Base-by-base conservation (phyloP, 2,113 vertebrate species). In the Zosterops lateralis region DNA sequence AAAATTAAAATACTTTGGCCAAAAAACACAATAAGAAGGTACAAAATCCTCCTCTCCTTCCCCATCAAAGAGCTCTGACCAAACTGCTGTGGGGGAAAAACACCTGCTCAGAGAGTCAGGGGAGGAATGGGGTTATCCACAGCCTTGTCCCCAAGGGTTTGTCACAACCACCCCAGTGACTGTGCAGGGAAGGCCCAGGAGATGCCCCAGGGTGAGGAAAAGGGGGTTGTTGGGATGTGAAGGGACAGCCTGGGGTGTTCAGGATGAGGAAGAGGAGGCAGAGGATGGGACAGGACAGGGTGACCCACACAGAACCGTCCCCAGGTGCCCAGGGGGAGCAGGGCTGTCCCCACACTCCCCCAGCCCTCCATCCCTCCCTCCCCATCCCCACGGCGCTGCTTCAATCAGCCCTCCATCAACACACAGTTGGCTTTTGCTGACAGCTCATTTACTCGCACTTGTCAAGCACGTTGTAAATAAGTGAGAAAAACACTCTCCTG, bases 401-500 rank as follows among this genome's bases (percentile, higher is more conserved):
- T 64, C 90, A 73, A 86, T 92, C 92, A 93, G 34, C 83, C 82
- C 90, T 93, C 71, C 1, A 42, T 88, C 56, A 93, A 93, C 93
- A 93, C 83, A 0, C 75, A 3, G 68, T 77, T 90, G 36, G 93
- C 86, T 94, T 61, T 60, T 78, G 92, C 87, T 66, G 92, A 93
- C 95, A 96, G 93, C 91, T 92, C 95, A 74, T 95, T 96, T 94
- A 96, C 95, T 96, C 84, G 92, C 88, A 94, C 92, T 95, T 90
- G 92, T 95, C 95, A 86, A 90, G 76, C 83, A 76, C 34, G 22
- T 53, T 80, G 89, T 84, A 92, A 96, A 93, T 81, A 84, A 86
- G 90, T 56, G 95, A 95, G 79, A 93, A 86, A 92, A 94, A 77
- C 36, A 32, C 76, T 86, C 76, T 86, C 79, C 89, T 80, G 89